These are phyloP conservation scores for Tokudaia tokunoshimensis DNA, from an alignment of 2,797 vertebrate species.

Conservation along the genomic window DNA sequence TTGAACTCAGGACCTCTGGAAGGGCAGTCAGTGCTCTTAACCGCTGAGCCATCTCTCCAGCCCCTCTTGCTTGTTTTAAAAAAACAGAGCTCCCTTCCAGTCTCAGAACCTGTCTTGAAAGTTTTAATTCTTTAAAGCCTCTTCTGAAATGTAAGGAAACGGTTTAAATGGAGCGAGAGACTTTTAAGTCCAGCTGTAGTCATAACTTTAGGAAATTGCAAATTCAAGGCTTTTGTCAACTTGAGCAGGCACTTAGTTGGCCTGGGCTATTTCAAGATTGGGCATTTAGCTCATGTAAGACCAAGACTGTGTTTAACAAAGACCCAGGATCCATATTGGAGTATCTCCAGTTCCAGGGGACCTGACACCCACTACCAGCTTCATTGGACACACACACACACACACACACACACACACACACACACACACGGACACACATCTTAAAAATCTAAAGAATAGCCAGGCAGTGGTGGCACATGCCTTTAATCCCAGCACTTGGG, in stretches of 20 bases:
- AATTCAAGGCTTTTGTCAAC: no score
- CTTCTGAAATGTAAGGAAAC: not conserved
- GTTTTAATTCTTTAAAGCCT: not conserved
- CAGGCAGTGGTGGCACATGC: no score
- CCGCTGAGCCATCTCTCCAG: no score
- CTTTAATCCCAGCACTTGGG: no score
- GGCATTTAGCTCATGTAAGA: not conserved
- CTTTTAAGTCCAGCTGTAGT: not conserved
- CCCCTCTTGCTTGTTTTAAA: no score
- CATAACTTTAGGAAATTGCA: not conserved
- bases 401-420: no score
- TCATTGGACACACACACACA: not conserved
- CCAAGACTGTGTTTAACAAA: not conserved
- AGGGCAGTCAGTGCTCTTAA: no score
- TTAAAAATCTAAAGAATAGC: not conserved
- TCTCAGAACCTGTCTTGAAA: not conserved
- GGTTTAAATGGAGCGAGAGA: not conserved
- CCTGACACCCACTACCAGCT: not conserved
- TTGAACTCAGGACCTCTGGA: no score
- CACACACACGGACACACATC: not conserved
- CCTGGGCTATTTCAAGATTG: not conserved
- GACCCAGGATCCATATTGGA: not conserved
- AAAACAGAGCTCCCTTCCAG: not conserved
- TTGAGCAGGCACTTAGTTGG: not conserved
- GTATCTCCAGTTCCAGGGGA: not conserved